phyloP scores from a whole-genome alignment of 2,113 vertebrate genomes.

The Pedetes capensis region DNA sequence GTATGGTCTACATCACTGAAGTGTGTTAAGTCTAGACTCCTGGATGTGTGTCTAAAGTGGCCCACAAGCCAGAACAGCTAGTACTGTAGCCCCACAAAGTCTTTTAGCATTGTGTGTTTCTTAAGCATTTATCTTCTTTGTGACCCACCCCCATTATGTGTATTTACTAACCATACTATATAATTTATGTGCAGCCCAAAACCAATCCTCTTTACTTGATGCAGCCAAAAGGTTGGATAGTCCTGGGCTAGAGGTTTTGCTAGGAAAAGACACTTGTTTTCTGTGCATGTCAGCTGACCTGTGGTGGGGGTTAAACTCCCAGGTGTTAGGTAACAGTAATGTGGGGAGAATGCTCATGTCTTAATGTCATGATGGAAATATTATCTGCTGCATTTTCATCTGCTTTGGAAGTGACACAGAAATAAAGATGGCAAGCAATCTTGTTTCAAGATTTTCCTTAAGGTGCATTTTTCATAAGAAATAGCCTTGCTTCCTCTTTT shows the following conservation, averaged over 20 bases:
- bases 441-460: not conserved
- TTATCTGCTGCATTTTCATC: not conserved
- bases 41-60: too few relatives aligned
- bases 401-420: not conserved
- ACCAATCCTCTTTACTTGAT: too few relatives aligned
- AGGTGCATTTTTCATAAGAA: not conserved
- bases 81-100: too few relatives aligned
- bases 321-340: not conserved
- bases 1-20: not conserved
- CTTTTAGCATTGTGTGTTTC: too few relatives aligned
- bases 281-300: not conserved
- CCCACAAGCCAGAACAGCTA: too few relatives aligned
- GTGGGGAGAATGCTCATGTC: not conserved
- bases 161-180: too few relatives aligned
- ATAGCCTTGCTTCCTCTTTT: not conserved
- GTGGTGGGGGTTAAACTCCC: not conserved
- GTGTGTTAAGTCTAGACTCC: too few relatives aligned
- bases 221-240: too few relatives aligned
- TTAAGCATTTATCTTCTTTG: too few relatives aligned
- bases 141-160: too few relatives aligned
- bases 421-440: not conserved
- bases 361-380: not conserved
- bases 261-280: not conserved
- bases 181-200: too few relatives aligned
- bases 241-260: not conserved